These are phyloP conservation scores for Drosophila kikkawai DNA, from an alignment of 1,140 invertebrate genomes.

Conservation along the genomic window DNA sequence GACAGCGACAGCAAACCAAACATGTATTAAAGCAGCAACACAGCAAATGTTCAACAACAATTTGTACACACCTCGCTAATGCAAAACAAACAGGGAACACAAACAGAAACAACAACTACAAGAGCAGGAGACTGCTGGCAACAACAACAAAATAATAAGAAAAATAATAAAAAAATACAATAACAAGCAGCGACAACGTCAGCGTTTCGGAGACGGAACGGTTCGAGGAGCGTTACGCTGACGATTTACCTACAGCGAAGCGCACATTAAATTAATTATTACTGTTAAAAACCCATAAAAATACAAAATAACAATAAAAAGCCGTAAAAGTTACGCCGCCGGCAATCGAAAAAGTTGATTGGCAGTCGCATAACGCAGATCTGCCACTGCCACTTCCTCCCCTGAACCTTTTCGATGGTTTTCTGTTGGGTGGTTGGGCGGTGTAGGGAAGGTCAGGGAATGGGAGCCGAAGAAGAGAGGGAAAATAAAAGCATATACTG, in stretches of 20 bases:
- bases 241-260: slow-evolving; percentile 77
- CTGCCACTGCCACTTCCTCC: background rate
- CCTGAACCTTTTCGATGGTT: background rate
- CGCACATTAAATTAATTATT: slow-evolving; percentile 80
- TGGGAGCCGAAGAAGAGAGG: background rate
- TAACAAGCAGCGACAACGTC: slow-evolving; percentile 15
- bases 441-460: slow-evolving; percentile 28
- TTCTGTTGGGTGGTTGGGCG: background rate
- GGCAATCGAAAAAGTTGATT: slow-evolving; percentile 65
- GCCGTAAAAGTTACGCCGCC: slow-evolving; percentile 67
- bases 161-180: slow-evolving; percentile 9
- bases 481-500: slow-evolving; percentile 33
- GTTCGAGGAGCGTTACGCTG: slow-evolving; percentile 34
- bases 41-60: slow-evolving; percentile 29
- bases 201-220: slow-evolving; percentile 15
- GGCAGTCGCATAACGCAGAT: slow-evolving; percentile 52
- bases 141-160: slow-evolving; percentile 7
- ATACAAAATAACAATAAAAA: slow-evolving; percentile 73
- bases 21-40: slow-evolving; percentile 33
- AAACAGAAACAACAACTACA: slow-evolving; percentile 5
- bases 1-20: slow-evolving; percentile 27
- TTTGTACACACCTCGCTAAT: slow-evolving; percentile 42
- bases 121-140: background rate
- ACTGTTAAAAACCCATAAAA: slow-evolving; percentile 81
- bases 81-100: slow-evolving; percentile 54